Percentiles rank a stretch among this genome's conserved stretches.
Conservation (phyloP, 1,140 invertebrate species). For the Pachyrhynchus sulphureomaculatus region DNA sequence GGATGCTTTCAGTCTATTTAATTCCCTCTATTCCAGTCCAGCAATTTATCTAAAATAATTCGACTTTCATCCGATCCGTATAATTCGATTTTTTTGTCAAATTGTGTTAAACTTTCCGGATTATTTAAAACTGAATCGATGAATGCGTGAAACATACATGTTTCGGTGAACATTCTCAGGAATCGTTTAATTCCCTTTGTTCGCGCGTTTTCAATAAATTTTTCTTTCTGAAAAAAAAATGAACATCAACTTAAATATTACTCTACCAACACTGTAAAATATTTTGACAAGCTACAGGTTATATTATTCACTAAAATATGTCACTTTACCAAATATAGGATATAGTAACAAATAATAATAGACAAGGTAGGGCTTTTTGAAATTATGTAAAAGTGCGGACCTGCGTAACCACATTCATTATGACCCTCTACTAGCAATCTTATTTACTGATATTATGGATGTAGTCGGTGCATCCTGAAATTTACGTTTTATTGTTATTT, state of each 20-base stretch:
- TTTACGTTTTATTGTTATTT: no score
- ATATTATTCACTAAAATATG: no score
- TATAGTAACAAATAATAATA: no score
- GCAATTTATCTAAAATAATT: slow-evolving; percentile 37
- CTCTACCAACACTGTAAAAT: slow-evolving; percentile 62
- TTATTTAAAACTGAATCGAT: slow-evolving; percentile 45
- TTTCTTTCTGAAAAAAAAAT: slow-evolving; percentile 46
- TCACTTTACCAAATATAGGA: no score
- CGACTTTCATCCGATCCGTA: slow-evolving; percentile 39
- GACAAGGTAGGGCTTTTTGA: no score
- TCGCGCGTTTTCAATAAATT: slow-evolving; percentile 44
- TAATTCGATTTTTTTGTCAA: slow-evolving; percentile 45
- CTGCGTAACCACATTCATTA: no score
- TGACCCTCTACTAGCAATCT: no score
- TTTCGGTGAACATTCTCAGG: slow-evolving; percentile 81
- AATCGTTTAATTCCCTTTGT: slow-evolving; percentile 68
- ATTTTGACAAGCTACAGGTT: no score
- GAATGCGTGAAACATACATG: slow-evolving; percentile 70
- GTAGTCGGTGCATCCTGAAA: no score
- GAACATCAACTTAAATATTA: slow-evolving; percentile 9
- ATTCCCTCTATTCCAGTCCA: slow-evolving; percentile 34
- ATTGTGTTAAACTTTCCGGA: slow-evolving; percentile 40
- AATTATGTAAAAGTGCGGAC: no score
- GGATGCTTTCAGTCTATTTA: slow-evolving; percentile 16
- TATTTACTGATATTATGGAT: no score